Conservation (phyloP, 2,888 invertebrate species). For the Agrochola macilenta region DNA sequence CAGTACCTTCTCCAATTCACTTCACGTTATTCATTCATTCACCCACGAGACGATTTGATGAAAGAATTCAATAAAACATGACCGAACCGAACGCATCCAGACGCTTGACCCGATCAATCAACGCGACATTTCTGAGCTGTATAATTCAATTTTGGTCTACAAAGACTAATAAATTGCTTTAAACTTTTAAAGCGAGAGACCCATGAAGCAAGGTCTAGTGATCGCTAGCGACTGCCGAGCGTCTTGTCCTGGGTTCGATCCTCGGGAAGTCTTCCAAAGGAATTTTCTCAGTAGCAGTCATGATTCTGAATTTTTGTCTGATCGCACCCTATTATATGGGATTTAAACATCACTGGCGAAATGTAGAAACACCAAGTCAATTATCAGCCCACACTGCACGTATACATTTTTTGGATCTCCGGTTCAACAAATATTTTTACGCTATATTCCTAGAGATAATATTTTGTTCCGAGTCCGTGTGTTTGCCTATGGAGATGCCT, state of each 20-base stretch:
- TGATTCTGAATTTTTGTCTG: not conserved
- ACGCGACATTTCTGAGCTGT: constrained; percentile 34
- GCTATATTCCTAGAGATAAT: not conserved
- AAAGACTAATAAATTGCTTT: constrained; percentile 17
- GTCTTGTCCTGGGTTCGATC: not conserved
- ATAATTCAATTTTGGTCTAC: constrained; percentile 49
- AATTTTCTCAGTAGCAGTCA: not conserved
- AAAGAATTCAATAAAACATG: constrained; percentile 46
- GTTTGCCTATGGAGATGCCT: constrained; percentile 13
- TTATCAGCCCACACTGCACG: not conserved
- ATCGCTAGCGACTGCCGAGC: not conserved
- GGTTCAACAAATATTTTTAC: constrained; percentile 13
- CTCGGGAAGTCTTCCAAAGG: not conserved
- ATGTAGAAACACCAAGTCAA: not conserved
- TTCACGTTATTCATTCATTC: constrained; percentile 2
- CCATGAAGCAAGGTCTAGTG: no score
- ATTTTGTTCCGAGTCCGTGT: constrained; percentile 13
- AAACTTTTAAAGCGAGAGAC: not conserved
- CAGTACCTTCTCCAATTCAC: not conserved
- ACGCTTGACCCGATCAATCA: constrained; percentile 62
- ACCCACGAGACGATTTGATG: constrained; percentile 13
- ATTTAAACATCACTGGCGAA: not conserved
- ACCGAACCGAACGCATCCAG: constrained; percentile 25
- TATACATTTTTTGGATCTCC: not conserved
- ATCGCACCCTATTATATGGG: not conserved